These are phyloP conservation scores for Dunckerocampus dactyliophorus DNA, from an alignment of 2,113 vertebrate species.

Conservation along the genomic window DNA sequence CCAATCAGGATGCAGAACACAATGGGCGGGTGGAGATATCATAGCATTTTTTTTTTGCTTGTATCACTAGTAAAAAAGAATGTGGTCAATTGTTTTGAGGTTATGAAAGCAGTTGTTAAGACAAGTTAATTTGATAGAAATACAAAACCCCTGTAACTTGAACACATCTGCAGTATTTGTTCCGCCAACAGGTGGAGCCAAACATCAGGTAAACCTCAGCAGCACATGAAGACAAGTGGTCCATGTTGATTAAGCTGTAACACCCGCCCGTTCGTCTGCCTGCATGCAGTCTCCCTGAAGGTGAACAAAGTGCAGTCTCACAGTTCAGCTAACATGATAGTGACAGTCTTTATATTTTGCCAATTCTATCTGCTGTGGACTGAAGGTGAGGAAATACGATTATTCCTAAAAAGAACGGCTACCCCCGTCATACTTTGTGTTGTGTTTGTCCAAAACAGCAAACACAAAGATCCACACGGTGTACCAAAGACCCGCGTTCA, in stretches of 20 bases:
- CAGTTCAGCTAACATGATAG: conserved; percentile 22
- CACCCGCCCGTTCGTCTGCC: not conserved
- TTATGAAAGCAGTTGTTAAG: too few relatives aligned
- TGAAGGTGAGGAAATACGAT: conserved; percentile 11
- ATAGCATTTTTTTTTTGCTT: too few relatives aligned
- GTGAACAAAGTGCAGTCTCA: not conserved
- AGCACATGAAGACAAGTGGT: not conserved
- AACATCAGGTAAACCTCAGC: not conserved
- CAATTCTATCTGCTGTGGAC: not conserved
- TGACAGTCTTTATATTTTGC: not conserved
- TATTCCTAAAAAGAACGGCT: not conserved
- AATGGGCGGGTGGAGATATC: too few relatives aligned
- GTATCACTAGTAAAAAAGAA: too few relatives aligned
- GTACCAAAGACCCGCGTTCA: conserved; percentile 34
- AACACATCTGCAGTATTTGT: too few relatives aligned
- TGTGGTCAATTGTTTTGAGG: too few relatives aligned
- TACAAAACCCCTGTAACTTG: too few relatives aligned
- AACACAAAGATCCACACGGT: not conserved
- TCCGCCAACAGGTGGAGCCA: conserved; percentile 15
- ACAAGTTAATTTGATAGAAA: too few relatives aligned
- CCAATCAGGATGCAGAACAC: too few relatives aligned
- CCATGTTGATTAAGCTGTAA: not conserved
- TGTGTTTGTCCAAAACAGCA: too few relatives aligned
- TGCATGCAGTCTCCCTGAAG: not conserved
- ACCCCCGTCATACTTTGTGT: not conserved